These are phyloP conservation scores for Athalia rosae DNA, from an alignment of 2,888 invertebrate species.

Conservation along the genomic window DNA sequence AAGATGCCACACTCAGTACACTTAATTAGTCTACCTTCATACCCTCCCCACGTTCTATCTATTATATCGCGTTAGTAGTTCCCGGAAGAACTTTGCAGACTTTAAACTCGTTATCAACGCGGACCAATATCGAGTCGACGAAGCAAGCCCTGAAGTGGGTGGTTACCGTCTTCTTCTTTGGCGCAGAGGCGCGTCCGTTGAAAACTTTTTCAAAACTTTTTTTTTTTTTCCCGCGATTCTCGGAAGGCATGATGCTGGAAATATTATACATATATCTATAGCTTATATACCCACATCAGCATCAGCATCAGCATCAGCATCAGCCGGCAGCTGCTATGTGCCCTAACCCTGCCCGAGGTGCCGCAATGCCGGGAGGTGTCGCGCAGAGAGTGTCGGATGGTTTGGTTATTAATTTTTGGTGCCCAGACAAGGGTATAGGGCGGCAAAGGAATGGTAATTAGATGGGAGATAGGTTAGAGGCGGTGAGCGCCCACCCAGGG, in stretches of 20 bases:
- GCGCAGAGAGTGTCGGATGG: slow-evolving; percentile 35
- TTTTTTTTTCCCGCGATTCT: slow-evolving; percentile 28
- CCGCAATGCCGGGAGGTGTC: slow-evolving; percentile 41
- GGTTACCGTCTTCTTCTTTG: slow-evolving; percentile 4
- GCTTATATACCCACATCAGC: not conserved
- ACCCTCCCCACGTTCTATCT: slow-evolving; percentile 18
- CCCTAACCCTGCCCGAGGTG: slow-evolving; percentile 21
- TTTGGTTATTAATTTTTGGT: slow-evolving; percentile 44
- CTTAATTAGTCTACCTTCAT: slow-evolving; percentile 24
- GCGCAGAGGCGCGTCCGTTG: not conserved
- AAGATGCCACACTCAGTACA: slow-evolving; percentile 35
- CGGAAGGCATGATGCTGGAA: slow-evolving; percentile 25
- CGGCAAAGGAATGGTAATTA: slow-evolving; percentile 43
- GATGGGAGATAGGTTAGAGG: slow-evolving; percentile 44
- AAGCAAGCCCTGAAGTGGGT: slow-evolving; percentile 16
- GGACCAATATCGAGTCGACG: slow-evolving; percentile 50
- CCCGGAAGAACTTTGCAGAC: slow-evolving; percentile 59
- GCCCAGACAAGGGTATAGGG: slow-evolving; percentile 40
- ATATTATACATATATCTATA: not conserved
- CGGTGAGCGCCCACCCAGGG: slow-evolving; percentile 45
- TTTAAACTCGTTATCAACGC: slow-evolving; percentile 60
- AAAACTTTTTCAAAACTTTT: slow-evolving; percentile 32
- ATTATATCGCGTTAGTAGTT: slow-evolving; percentile 21
- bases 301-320: not conserved
- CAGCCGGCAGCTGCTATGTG: not conserved